Evolutionary conservation across 2,113 vertebrate species (phyloP), one percentile per base, ranked within the genome.

Genomic region (Felis chaus): DNA sequence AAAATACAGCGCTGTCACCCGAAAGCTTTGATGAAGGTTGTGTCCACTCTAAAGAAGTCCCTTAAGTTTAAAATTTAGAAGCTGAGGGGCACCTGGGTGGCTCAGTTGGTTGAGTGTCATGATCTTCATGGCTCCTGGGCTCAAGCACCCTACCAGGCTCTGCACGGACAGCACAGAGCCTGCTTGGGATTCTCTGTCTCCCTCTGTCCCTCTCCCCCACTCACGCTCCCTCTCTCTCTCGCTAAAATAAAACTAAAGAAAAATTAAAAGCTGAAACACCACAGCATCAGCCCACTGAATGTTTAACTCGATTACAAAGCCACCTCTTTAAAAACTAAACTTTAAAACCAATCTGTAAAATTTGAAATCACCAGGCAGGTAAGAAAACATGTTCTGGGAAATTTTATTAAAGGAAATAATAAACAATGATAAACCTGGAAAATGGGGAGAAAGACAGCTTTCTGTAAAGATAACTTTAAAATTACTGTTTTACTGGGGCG

Each of bases 371-470:
- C 61, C 61, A 48, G n/a, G 25, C 73, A 96, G 33, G 18, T 73
- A 96, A 92, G n/a, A 95, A 91, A 97, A 82, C n/a, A 80, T 13
- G 6, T 61, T 92, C 33, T n/a, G 15, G 80, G 27, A 96, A 93
- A 73, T 89, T 55, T 90, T 41, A 55, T 55, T 57, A 96, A 95
- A 97, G 69, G 27, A 95, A 94, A 66, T 41, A 95, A 76, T 16
- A 93, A 79, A 39, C 50, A 91, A 57, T 25, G 9, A 85, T 82
- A 95, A 96, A 69, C 39, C 18, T 84, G 45, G 61, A 91, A 96
- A 91, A 45, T n/a, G 41, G 5, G 45, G 36, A 31, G 45, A 78
- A 78, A 78, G 73, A 78, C 4, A 48, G 27, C 41, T 48, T 78
- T 45, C 36, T 73, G 3, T 76, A 82, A 93, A 93, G 29, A 91